Conservation (phyloP, 2,888 invertebrate species). For the Dolomedes plantarius region DNA sequence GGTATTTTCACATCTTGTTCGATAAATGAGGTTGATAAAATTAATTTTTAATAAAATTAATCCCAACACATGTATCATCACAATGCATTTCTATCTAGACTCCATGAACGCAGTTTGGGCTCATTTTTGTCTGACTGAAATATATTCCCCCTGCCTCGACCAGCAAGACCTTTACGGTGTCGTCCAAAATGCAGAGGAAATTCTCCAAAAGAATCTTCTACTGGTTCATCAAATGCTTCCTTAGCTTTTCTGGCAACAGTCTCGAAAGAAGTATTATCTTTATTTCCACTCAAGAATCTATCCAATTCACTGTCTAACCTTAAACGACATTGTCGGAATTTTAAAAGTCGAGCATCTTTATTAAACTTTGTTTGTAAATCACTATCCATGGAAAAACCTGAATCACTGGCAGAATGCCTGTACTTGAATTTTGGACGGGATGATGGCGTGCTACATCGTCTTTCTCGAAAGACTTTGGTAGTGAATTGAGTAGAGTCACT, state of each 20-base stretch:
- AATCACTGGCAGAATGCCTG: conserved; percentile 69
- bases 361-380: conserved; percentile 44
- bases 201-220: conserved; percentile 59
- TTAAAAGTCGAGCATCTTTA: conserved; percentile 54
- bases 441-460: conserved; percentile 65
- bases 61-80: conserved; percentile 7
- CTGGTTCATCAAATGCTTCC: conserved; percentile 49
- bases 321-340: conserved; percentile 53
- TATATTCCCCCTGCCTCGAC: conserved; percentile 34
- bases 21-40: no score
- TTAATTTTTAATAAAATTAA: background rate
- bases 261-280: conserved; percentile 39
- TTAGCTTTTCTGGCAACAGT: conserved; percentile 54
- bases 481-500: conserved; percentile 53
- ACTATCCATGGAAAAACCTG: conserved; percentile 58
- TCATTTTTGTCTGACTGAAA: conserved; percentile 53
- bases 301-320: conserved; percentile 67
- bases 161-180: conserved; percentile 34
- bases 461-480: conserved; percentile 48
- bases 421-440: conserved; percentile 57
- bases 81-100: conserved; percentile 66
- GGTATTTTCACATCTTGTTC: no score
- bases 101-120: conserved; percentile 68
- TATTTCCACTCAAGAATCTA: conserved; percentile 40
- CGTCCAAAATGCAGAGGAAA: conserved; percentile 58